Evolutionary conservation across 2,113 vertebrate genomes (phyloP), one percentile per base, ranked within the genome.

Genomic region (Nymphicus hollandicus): DNA sequence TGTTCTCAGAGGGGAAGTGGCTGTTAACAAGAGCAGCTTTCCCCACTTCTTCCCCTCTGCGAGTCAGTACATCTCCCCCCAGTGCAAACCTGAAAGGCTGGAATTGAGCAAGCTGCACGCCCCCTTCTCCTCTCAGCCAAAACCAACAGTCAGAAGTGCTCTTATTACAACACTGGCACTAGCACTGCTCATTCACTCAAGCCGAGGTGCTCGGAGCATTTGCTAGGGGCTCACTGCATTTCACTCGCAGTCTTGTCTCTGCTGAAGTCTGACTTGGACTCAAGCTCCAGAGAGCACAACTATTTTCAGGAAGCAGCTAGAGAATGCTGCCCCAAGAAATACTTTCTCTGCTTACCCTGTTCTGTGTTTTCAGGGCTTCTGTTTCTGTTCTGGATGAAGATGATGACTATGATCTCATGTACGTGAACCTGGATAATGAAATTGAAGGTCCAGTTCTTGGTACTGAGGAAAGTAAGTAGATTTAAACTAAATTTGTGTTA

Each of bases 401-500:
- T 1, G 90, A 97, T 4, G 94, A 97, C 63, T 99, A 98, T 3
- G 96, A 98, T 31, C 96, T 99, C 88, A 97, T 98, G 89, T 99
- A 96, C 9, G 89, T 95, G 58, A 97, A 98, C n/a, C 53, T 98
- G 95, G 97, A 98, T 17, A 98, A 99, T 7, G 83, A 97, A 73
- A 98, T 98, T 81, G 98, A 98, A 87, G 98, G 98, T 72, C 98
- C 98, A 15, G 98, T 98, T 77, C 86, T 95, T 14, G 98, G 97
- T 14, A 44, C 97, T 2, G 98, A 98, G 88, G 98, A 98, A 81
- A 91, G 98, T 98, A 97, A 98, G 98, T 98, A 20, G 37, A 28
- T 47, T 81, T 61, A 43, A 82, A 47, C 39, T 10, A 5, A 49
- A 37, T 64, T 64, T 50, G 22, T 37, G 28, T 68, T 18, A 23